Base-by-base conservation (phyloP, 2,888 invertebrate genomes). In the Chrysotoxum bicinctum region DNA sequence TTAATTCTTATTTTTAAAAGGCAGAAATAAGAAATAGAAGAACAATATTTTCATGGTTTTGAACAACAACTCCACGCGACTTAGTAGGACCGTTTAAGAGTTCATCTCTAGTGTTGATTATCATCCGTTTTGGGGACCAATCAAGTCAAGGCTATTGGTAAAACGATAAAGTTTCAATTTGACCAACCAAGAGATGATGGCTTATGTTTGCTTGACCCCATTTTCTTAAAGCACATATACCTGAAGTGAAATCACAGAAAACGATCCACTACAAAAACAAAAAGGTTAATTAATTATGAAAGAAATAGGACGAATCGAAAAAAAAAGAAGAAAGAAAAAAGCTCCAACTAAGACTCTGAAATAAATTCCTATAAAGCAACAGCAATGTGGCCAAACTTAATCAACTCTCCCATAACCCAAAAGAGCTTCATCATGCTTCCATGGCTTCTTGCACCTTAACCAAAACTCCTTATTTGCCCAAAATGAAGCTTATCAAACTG, bases 141-240 rank as follows among this genome's bases (percentile, higher is more conserved):
- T 43, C 45, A 73, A 69, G 16, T 30, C 64, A 73, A 74, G 74
- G 68, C 50, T 74, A 62, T 64, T 45, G 48, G 32, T 26, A 52
- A 60, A 68, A 70, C 70, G 43, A 75, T 68, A 64, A 70, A 83
- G 62, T 78, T 69, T 83, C 69, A 74, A 74, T 78, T 74, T 56
- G 16, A 35, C 43, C 21, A 64, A 30, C 35, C n/a, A 37, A 45
- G 4, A 30, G 19, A 58, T 26, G 19, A 58, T 26, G n/a, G 23
- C n/a, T 40, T 54, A 54, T 73, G 10, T 54, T 82, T 37, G 14
- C 5, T 64, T 64, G 45, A 45, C 64, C 30, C 14, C 10, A 64
- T 45, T 30, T 64, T 30, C 64, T 45, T 30, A 16, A 45, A 21
- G 16, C 40, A 30, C 7, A 60, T 62, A 14, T 21, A 30, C 6